Evolutionary conservation across 2,888 invertebrate species (phyloP).

Genomic region (Deilephila elpenor): DNA sequence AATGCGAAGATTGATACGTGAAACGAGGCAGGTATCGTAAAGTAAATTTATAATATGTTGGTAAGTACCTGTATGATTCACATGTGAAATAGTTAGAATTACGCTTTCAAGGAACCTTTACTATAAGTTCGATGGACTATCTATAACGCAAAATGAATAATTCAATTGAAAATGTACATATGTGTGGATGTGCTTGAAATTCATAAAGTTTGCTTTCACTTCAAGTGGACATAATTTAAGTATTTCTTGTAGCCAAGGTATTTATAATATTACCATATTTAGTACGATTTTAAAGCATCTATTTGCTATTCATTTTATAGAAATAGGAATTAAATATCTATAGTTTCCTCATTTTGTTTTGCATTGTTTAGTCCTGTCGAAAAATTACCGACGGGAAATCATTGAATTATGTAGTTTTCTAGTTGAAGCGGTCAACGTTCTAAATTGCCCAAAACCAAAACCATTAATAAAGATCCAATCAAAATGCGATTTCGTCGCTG

Average conservation of each 20-base stretch:
- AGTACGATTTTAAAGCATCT: neutral
- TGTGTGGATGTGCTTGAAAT: conserved; percentile 23
- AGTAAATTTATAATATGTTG: too few species aligned
- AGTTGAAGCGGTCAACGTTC: neutral
- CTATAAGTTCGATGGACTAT: conserved; percentile 7
- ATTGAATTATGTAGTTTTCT: neutral
- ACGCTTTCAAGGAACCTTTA: neutral
- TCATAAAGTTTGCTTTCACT: conserved; percentile 4
- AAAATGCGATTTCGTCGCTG: conserved; percentile 4
- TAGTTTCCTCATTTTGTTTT: too few species aligned
- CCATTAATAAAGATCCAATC: conserved; percentile 12
- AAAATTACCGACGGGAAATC: too few species aligned
- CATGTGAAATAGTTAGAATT: neutral
- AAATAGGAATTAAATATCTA: too few species aligned
- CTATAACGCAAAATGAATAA: conserved; percentile 20
- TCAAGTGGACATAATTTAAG: conserved; percentile 4
- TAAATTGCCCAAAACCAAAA: neutral
- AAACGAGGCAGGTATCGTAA: too few species aligned
- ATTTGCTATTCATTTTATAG: neutral
- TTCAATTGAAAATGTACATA: neutral
- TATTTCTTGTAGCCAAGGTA: neutral
- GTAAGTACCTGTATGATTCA: too few species aligned
- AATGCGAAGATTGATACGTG: too few species aligned
- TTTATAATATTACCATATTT: neutral
- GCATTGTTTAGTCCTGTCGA: too few species aligned